Base-by-base conservation (phyloP, 2,888 invertebrate genomes). In the Tinea trinotella region DNA sequence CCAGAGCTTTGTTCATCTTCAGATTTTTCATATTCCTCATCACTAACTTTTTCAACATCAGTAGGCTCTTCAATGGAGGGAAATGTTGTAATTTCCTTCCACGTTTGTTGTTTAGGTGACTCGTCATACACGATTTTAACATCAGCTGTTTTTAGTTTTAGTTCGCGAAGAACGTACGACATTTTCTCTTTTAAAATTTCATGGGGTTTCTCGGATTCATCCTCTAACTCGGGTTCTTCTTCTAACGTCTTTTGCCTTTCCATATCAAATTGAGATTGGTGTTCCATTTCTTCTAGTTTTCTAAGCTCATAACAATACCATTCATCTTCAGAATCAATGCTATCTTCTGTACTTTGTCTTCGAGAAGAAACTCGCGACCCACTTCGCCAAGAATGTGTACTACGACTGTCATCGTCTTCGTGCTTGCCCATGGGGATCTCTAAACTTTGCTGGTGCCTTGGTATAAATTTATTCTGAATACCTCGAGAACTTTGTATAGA, bases 271-370 rank as follows among this genome's bases (percentile, higher is more conserved):
- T 90, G 90, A 1, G 91, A 90, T 59, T 92, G 92, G 58, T 92
- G 88, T 72, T 96, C 96, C 76, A 96, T 88, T 75, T 95, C 94
- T 75, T 96, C 95, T 30, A 96, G 76, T 74, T 96, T 95, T 55
- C 94, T 86, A 56, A 96, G 74, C 69, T 96, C 96, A 70, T 96
- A 95, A 64, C 94, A 94, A 65, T 95, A 96, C 92, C 96, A 96
- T 71, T 96, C 96, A 67, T 96, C 96, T 76, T 96, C 96, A 19
- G 94, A 95, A 71, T 96, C 96, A 56, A 96, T 96, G 64, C 95
- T 95, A 63, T 96, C 96, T 79, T 96, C 96, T 0, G 96, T 96
- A 66, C 95, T 95, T 77, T 96, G 96, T 53, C 96, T 88, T 60
- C 96, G 87, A 0, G 95, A 95, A 1, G 95, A 95, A 1, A 93